A percentile compares a stretch with the other conserved stretches of the same genome.
Conservation (phyloP, 2,113 vertebrate genomes). For the Himantopus leucocephalus region DNA sequence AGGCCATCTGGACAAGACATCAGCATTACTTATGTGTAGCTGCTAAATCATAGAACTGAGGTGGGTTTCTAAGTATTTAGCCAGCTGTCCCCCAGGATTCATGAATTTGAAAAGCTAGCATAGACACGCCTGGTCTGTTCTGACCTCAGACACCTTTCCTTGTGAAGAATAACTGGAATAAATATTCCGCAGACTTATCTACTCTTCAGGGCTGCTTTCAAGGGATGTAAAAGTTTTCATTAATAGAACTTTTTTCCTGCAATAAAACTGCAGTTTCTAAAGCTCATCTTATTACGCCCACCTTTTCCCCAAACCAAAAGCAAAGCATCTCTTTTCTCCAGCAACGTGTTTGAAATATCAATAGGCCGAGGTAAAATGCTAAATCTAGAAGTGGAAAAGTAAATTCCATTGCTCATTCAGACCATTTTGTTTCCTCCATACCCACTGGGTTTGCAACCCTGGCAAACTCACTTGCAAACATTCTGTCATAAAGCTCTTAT, state of each 20-base stretch:
- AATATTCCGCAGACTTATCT: neutral
- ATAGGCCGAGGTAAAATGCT: neutral
- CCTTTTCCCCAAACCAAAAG: neutral
- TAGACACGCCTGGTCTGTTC: neutral
- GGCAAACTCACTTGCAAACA: neutral
- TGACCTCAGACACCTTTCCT: neutral
- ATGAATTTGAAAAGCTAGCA: neutral
- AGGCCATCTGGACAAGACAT: neutral
- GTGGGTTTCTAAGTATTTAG: neutral
- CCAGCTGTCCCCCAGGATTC: neutral
- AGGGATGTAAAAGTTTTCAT: neutral
- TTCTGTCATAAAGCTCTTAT: neutral
- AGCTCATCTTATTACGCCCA: neutral
- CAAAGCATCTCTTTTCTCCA: neutral
- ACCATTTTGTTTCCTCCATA: neutral
- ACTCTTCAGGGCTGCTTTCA: neutral
- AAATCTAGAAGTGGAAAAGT: neutral
- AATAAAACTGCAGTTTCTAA: neutral
- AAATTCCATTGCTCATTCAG: neutral
- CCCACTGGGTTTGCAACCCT: neutral
- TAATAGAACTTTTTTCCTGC: neutral
- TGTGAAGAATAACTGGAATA: neutral
- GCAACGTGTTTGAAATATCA: neutral
- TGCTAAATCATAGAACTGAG: neutral
- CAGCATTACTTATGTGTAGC: neutral